Base-by-base conservation (phyloP, 2,888 invertebrate genomes). In the Acholoe squamosa region DNA sequence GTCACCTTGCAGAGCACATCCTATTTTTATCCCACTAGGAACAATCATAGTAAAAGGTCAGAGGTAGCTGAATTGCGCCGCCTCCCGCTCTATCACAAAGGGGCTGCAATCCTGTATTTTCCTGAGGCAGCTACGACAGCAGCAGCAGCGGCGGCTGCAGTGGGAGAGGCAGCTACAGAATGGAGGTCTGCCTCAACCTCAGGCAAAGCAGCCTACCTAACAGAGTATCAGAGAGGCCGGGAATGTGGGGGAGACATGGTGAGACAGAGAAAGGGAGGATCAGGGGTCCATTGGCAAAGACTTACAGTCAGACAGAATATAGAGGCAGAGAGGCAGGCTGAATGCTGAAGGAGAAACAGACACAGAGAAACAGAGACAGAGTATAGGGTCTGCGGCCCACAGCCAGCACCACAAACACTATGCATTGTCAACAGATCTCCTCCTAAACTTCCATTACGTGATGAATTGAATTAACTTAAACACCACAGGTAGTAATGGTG, bases 1-100 rank as follows among this genome's bases (percentile, higher is more conserved):
- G 86, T 86, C 86, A 86, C 86, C 52, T 86, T 56, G 56, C 56
- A 56, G 28, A 52, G 86, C 56, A 86, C 54, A 0, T 86, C 86
- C 86, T 86, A 86, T 86, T 86, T 86, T 86, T 86, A 86, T 86
- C 86, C 54, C 16, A 33, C 86, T 25, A 54, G 86, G 86, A 54
- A 86, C 86, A 86, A 86, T 86, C 86, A 56, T 33, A 86, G 56
- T 56, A 22, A 86, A 86, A 86, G 86, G 86, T 86, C 86, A 86
- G 86, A 86, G 86, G 86, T 86, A 86, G 14, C 54, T 86, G 54
- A 54, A 86, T 54, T 86, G 86, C 86, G 56, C 52, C 86, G 86
- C 54, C 86, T 86, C 54, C 33, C 54, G 52, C 25, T 56, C 86
- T 56, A 86, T 86, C 86, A 54, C 80, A 33, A 43, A 80, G 80